These are phyloP conservation scores for Anthoscopus minutus DNA, from an alignment of 2,113 vertebrate genomes.

Conservation along the genomic window DNA sequence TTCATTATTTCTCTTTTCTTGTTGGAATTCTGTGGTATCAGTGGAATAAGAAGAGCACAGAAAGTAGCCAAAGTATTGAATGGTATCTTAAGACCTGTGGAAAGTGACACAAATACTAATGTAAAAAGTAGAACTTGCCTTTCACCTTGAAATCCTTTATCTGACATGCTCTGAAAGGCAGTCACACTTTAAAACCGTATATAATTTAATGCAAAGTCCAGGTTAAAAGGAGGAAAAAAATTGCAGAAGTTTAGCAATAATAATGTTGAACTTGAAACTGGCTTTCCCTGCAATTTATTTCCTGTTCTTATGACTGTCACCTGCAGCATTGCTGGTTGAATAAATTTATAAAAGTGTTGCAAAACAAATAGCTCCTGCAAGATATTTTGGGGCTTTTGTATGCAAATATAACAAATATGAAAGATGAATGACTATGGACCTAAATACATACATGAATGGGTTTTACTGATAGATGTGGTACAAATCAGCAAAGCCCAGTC, in stretches of 20 bases:
- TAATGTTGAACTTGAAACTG: neutral
- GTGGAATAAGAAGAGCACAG: neutral
- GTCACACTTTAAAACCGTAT: neutral
- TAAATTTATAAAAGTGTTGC: neutral
- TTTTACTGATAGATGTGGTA: neutral
- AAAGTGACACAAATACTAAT: neutral
- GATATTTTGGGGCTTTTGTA: neutral
- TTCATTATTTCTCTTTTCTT: neutral
- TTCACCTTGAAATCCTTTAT: neutral
- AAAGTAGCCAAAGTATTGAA: neutral
- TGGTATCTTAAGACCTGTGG: neutral
- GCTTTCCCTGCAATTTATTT: neutral
- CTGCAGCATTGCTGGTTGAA: neutral
- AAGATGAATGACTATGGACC: neutral
- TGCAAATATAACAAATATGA: neutral
- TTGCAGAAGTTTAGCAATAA: neutral
- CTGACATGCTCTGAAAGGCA: neutral
- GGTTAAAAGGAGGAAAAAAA: neutral
- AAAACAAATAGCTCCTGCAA: neutral
- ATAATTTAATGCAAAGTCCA: neutral
- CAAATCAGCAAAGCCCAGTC: neutral
- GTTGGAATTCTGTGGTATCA: neutral
- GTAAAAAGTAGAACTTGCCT: neutral
- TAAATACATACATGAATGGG: neutral
- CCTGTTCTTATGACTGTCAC: neutral